Evolutionary conservation across 2,888 invertebrate genomes (phyloP).

Genomic region (Melieria omissa): DNA sequence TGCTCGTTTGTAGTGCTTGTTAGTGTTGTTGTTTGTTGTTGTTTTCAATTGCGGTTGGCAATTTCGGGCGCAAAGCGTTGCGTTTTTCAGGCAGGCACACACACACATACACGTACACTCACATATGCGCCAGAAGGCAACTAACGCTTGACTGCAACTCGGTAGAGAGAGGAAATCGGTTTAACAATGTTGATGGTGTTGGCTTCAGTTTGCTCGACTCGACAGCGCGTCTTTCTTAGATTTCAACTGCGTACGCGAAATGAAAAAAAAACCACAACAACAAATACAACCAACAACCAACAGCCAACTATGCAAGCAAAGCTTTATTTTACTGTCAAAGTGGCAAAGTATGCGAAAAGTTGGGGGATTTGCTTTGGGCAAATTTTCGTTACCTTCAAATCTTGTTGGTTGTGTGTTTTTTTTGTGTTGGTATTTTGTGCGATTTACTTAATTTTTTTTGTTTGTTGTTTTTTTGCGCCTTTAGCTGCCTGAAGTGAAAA

Average conservation of each 20-base stretch:
- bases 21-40: background rate
- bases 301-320: too few relatives aligned
- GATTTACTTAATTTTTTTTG: too few relatives aligned
- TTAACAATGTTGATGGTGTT: background rate
- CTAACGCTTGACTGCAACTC: too few relatives aligned
- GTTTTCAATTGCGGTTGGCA: conserved; percentile 34
- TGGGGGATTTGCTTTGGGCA: conserved; percentile 23
- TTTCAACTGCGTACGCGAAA: too few relatives aligned
- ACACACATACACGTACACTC: background rate
- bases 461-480: too few relatives aligned
- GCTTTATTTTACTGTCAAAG: background rate
- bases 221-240: too few relatives aligned
- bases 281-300: too few relatives aligned
- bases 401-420: background rate
- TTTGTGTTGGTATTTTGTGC: too few relatives aligned
- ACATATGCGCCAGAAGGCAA: background rate
- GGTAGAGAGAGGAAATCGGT: background rate
- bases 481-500: too few relatives aligned
- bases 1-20: background rate
- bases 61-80: conserved; percentile 30
- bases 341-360: conserved; percentile 16
- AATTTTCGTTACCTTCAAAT: background rate
- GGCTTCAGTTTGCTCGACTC: too few relatives aligned
- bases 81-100: conserved; percentile 5
- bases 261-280: too few relatives aligned